Base-by-base conservation (phyloP, 2,888 invertebrate genomes). In the Idaea dimidiata region DNA sequence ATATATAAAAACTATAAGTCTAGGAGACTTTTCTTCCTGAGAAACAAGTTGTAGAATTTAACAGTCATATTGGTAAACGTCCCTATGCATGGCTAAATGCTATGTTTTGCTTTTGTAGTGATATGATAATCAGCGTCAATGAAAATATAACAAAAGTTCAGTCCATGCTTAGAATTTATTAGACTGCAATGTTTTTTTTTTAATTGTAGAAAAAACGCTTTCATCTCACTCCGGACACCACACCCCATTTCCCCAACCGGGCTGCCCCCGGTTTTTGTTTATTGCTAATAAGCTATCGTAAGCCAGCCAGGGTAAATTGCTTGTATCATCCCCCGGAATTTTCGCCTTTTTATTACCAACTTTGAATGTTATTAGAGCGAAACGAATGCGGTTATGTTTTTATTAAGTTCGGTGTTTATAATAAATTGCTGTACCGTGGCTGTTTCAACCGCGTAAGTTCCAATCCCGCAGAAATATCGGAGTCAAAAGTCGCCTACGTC, bases 201-300 rank as follows among this genome's bases (percentile, higher is more conserved):
- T 16, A 54, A 54, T 7, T n/a, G 16, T 6, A 17, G 17, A 43
- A 55, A 56, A 54, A 1, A 32, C 6, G 57, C 79, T 78, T 79
- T 17, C 63, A 63, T 43, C 72, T 60, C 68, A 17, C 74, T 14
- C 43, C 66, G 70, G 62, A 58, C 6, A 7, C 54, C 71, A 62
- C 63, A 31, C 16, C 43, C 64, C 72, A 63, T 64, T 62, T 72
- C 59, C 65, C 70, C 66, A 66, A 67, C 62, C 65, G 65, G 62
- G 70, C 65, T 67, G 67, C 73, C 76, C 84, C 84, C 83, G 79
- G 81, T 82, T 87, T 85, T 89, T 89, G 89, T 91, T 91, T 91
- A 91, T 90, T 90, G 90, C 91, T 91, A 91, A 91, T 91, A 91
- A 91, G 88, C 81, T 83, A 80, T 79, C 80, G 79, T 82, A 79